Evolutionary conservation across 1,140 invertebrate genomes (phyloP).

Genomic region (Zaprionus lachaisei): DNA sequence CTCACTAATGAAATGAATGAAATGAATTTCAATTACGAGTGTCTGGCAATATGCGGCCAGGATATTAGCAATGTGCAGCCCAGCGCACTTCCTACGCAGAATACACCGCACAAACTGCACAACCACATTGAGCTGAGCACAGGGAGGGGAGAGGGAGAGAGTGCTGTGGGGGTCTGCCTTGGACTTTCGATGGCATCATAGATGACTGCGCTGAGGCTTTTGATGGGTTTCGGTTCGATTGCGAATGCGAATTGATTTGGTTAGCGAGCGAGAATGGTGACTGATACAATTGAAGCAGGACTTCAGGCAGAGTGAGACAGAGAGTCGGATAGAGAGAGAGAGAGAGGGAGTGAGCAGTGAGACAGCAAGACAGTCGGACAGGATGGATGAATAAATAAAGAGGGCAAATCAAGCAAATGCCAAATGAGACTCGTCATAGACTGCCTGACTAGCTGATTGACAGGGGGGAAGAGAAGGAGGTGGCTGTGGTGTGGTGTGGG

Average conservation of each 20-base stretch:
- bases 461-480: slow-evolving; percentile 5
- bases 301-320: slow-evolving; percentile 35
- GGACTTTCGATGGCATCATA: slow-evolving; percentile 27
- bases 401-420: slow-evolving; percentile 79
- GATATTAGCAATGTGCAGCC: slow-evolving; percentile 82
- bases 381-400: slow-evolving; percentile 79
- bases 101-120: slow-evolving; percentile 53
- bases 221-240: slow-evolving; percentile 70
- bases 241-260: slow-evolving; percentile 80
- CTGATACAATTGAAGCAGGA: slow-evolving; percentile 47
- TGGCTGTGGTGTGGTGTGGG: background rate
- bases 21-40: slow-evolving; percentile 77
- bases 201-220: slow-evolving; percentile 51
- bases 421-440: slow-evolving; percentile 78
- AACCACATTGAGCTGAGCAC: slow-evolving; percentile 9
- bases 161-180: background rate
- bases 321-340: background rate
- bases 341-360: background rate
- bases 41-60: slow-evolving; percentile 42
- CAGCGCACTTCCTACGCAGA: slow-evolving; percentile 77
- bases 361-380: slow-evolving; percentile 19
- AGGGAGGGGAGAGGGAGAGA: background rate
- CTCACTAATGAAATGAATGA: slow-evolving; percentile 39
- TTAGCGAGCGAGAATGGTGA: slow-evolving; percentile 65
- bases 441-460: slow-evolving; percentile 51